Percentiles rank a stretch among this genome's conserved stretches.
Conservation (phyloP, 2,113 vertebrate species). For the Stigmatopora argus region DNA sequence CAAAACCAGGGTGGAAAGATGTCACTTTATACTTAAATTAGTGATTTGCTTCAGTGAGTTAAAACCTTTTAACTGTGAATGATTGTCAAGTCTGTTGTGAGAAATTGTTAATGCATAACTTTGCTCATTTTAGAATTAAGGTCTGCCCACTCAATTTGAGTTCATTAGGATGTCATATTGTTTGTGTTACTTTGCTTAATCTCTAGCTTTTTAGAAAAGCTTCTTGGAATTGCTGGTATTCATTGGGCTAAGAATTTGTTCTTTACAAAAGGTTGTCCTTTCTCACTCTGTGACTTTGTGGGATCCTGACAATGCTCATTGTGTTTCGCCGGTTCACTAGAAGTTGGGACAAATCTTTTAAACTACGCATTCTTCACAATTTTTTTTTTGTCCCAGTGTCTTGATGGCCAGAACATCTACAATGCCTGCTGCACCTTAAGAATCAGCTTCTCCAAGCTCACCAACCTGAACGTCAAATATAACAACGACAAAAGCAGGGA, state of each 20-base stretch:
- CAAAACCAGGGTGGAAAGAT: not conserved
- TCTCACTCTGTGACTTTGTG: too few species aligned
- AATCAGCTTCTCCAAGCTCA: conserved; percentile 96
- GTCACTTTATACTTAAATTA: not conserved
- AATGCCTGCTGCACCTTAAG: conserved; percentile 94
- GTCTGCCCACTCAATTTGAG: too few species aligned
- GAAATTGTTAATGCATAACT: too few species aligned
- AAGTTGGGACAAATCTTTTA: not conserved
- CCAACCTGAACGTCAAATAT: conserved; percentile 95
- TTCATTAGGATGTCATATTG: too few species aligned
- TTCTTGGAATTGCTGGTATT: too few species aligned
- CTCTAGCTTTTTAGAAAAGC: too few species aligned
- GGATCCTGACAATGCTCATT: too few species aligned
- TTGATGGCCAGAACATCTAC: conserved; percentile 98
- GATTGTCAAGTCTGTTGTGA: too few species aligned
- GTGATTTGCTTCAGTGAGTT: not conserved
- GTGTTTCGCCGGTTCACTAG: not conserved
- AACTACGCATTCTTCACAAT: not conserved
- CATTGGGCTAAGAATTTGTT: too few species aligned
- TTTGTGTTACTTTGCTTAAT: too few species aligned
- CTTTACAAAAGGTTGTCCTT: too few species aligned
- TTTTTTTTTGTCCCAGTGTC: conserved; percentile 66
- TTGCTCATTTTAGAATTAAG: too few species aligned
- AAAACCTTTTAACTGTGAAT: not conserved
- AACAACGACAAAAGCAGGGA: conserved; percentile 97